Evolutionary conservation across 2,113 vertebrate species (phyloP).

Genomic region (Thryonomys swinderianus): DNA sequence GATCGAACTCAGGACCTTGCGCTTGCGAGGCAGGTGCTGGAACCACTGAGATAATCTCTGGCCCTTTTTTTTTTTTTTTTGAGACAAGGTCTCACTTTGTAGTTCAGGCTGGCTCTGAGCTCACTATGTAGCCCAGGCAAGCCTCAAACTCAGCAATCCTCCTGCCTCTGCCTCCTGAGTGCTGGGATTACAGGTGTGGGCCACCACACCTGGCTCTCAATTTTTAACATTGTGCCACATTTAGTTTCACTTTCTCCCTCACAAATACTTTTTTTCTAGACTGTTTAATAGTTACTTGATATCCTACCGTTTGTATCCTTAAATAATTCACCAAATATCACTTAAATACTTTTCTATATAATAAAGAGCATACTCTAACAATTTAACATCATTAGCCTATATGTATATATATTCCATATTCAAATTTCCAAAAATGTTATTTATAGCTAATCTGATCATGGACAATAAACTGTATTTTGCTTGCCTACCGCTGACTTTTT

Average conservation of each 20-base stretch:
- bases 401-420: background rate
- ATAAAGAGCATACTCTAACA: background rate
- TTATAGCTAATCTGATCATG: background rate
- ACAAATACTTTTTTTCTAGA: background rate
- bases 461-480: background rate
- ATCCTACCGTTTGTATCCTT: background rate
- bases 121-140: too few species aligned
- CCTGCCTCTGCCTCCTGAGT: too few species aligned
- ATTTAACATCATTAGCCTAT: background rate
- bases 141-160: too few species aligned
- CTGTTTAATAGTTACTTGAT: background rate
- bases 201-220: too few species aligned
- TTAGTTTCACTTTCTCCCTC: background rate
- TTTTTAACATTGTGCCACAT: slow-evolving; percentile 7
- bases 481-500: background rate
- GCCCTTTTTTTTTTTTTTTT: too few species aligned
- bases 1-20: too few species aligned
- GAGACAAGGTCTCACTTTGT: too few species aligned
- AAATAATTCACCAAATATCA: background rate
- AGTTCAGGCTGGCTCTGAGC: too few species aligned
- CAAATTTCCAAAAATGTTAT: background rate
- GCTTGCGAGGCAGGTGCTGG: too few species aligned
- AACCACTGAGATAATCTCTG: too few species aligned
- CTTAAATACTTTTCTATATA: background rate
- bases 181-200: too few species aligned